phyloP scores from a whole-genome alignment of 2,797 vertebrate species.

The Pelobates cultripes region DNA sequence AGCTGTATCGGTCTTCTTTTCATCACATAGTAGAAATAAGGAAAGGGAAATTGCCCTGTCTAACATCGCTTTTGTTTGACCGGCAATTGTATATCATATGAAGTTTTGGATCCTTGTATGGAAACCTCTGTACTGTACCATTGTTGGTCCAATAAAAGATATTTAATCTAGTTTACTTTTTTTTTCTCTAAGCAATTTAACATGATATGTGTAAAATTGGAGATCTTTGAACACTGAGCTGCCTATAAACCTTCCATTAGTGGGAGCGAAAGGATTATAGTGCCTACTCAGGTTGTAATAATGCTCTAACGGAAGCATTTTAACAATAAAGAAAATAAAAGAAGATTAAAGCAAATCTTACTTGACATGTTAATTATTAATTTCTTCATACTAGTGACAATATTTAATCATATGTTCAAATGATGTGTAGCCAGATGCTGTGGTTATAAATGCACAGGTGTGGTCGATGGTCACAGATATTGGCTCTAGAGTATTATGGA shows the following conservation, averaged over 20 bases:
- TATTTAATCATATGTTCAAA: constrained; percentile 36
- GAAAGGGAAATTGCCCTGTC: constrained; percentile 11
- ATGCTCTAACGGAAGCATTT: constrained; percentile 39
- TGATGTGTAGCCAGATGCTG: constrained; percentile 1
- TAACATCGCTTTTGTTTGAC: constrained; percentile 13
- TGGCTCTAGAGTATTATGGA: neutral
- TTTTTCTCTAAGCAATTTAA: constrained; percentile 61
- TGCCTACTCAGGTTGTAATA: constrained; percentile 47
- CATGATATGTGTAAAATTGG: constrained; percentile 60
- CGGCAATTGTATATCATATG: constrained; percentile 30
- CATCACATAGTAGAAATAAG: constrained; percentile 1
- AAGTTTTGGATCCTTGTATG: constrained; percentile 24
- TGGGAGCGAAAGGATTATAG: constrained; percentile 59
- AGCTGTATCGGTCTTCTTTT: constrained; percentile 11
- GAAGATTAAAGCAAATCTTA: constrained; percentile 60
- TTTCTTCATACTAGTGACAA: constrained; percentile 52
- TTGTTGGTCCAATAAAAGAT: constrained; percentile 46
- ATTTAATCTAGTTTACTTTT: constrained; percentile 26
- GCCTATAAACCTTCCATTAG: constrained; percentile 62
- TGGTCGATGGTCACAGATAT: neutral
- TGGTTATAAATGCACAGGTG: neutral
- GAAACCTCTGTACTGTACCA: constrained; percentile 25
- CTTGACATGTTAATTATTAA: constrained; percentile 56
- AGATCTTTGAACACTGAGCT: constrained; percentile 58
- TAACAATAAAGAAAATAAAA: constrained; percentile 47